These are phyloP conservation scores for Trichonephila clavipes DNA, from an alignment of 1,140 invertebrate genomes.

Conservation along the genomic window DNA sequence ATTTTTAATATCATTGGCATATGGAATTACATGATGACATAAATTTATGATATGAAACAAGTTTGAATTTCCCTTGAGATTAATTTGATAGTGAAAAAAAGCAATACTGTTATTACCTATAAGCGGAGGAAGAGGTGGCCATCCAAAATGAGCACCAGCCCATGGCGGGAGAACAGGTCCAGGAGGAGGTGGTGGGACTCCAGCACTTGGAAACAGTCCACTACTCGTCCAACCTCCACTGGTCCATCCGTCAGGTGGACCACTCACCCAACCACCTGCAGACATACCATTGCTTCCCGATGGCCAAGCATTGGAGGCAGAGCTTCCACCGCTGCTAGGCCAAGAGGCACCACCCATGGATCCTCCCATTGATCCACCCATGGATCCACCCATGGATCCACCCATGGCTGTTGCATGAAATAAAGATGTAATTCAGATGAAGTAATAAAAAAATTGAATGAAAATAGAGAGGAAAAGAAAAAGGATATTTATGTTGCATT, in stretches of 20 bases:
- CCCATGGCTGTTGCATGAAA: no score
- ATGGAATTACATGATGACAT: no score
- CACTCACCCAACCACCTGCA: constrained; percentile 60
- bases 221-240: constrained; percentile 64
- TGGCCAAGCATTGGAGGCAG: constrained; percentile 45
- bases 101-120: constrained; percentile 35
- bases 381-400: background rate
- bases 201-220: constrained; percentile 73
- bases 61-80: no score
- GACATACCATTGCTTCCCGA: constrained; percentile 74
- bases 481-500: no score
- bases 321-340: constrained; percentile 18
- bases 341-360: background rate
- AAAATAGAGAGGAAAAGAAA: no score
- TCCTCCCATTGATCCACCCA: constrained; percentile 14
- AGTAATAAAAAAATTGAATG: no score
- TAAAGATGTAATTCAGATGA: no score
- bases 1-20: no score
- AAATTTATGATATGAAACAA: no score
- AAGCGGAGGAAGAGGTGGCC: constrained; percentile 47
- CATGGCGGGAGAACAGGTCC: constrained; percentile 61
- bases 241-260: constrained; percentile 59
- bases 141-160: constrained; percentile 54
- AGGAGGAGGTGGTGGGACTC: constrained; percentile 79
- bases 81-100: no score